Conservation (phyloP, 2,888 invertebrate genomes). For the Leucania comma region DNA sequence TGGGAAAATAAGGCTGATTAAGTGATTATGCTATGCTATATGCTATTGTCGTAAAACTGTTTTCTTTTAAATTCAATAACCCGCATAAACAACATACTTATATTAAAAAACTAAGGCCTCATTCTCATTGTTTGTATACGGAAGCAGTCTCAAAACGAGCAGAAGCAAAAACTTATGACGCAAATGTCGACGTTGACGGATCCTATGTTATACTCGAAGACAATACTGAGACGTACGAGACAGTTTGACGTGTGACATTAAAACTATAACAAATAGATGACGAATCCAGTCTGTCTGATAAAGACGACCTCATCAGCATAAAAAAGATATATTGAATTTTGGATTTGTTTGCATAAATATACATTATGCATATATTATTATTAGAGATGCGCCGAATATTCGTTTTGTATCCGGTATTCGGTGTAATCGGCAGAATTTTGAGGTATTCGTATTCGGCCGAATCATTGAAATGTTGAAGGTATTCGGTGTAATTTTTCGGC, state of each 20-base stretch:
- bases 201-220: slow-evolving; percentile 20
- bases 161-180: slow-evolving; percentile 54
- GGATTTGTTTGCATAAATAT: background rate
- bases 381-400: no score
- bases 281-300: background rate
- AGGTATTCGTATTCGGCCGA: no score
- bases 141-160: slow-evolving; percentile 39
- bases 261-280: slow-evolving; percentile 21
- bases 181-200: slow-evolving; percentile 14
- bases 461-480: no score
- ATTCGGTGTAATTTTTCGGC: no score
- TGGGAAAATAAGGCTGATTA: no score
- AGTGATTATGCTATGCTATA: no score
- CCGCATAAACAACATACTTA: slow-evolving; percentile 5
- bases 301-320: background rate
- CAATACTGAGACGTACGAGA: slow-evolving; percentile 29
- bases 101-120: slow-evolving; percentile 14
- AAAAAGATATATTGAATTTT: background rate
- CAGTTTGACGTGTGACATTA: slow-evolving; percentile 20
- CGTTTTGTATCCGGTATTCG: no score
- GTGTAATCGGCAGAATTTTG: no score
- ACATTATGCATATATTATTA: no score
- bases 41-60: no score
- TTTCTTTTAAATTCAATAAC: slow-evolving; percentile 9
- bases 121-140: slow-evolving; percentile 28